Evolutionary conservation across 2,113 vertebrate genomes (phyloP), one percentile per base, ranked within the genome.

Genomic region (Copsychus sechellarum): DNA sequence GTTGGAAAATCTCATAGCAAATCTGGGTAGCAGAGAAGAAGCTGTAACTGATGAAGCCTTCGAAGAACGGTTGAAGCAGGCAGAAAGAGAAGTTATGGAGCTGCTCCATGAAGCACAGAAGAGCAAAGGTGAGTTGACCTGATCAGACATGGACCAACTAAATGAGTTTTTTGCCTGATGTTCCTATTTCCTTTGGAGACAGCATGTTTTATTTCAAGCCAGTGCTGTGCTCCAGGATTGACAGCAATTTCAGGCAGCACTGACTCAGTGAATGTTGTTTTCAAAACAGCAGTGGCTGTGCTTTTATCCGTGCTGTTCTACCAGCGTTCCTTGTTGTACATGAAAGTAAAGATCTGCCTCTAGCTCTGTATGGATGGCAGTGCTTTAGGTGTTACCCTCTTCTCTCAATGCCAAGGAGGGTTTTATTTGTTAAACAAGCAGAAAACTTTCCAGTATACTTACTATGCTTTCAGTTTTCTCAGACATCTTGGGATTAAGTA

Each of bases 21-120:
- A 98, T 88, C 98, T 99, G 10, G 98, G 98, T 72, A 98, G 98
- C 0, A 98, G 98, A 42, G 98, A 98, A 88, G 99, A 99, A 36
- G 81, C 96, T 3, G 98, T 99, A 78, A 99, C 98, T 2, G 99
- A 99, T 76, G 95, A 99, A 91, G 99, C 98, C 78, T 99, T 99
- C 23, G 99, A 99, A 95, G 98, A 99, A 13, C 97, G 99, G 22
- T 97, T 99, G 45, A 99, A 98, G 94, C 99, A 99, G 93, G 99
- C 98, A 1, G 99, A 99, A 93, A 98, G 97, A 69, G 98, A 99
- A 36, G 99, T 99, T 54, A 98, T 50, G 61, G 98, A 99, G 58
- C 96, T 99, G 67, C 98, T 99, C 10, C 97, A 97, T 9, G 99
- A 99, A 96, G 99, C 99, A 12, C 98, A 99, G 81, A 97, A 96